phyloP scores from a whole-genome alignment of 92 coral and sea anemone species.

The Ricordea florida region DNA sequence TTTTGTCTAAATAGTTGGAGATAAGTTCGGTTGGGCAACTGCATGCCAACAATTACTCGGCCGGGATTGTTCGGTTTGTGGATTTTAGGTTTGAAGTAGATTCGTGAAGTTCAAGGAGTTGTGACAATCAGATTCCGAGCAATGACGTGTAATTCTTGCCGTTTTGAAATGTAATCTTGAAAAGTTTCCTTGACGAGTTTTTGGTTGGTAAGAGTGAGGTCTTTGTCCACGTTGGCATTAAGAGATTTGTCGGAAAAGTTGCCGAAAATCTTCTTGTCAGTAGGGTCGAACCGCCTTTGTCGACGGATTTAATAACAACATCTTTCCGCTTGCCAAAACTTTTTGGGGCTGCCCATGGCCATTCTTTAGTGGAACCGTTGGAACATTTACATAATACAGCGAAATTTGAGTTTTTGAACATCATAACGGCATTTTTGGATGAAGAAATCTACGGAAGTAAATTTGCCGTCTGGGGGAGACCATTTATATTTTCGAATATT shows the following conservation, averaged over 20 bases:
- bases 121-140: conserved; percentile 34
- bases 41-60: conserved; percentile 40
- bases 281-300: conserved; percentile 56
- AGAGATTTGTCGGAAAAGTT: conserved; percentile 31
- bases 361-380: conserved; percentile 28
- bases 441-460: conserved; percentile 3
- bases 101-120: conserved; percentile 38
- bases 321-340: conserved; percentile 28
- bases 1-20: too few species aligned
- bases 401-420: background rate
- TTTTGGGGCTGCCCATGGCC: too few species aligned
- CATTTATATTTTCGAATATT: too few species aligned
- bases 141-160: conserved; percentile 21
- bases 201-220: conserved; percentile 41
- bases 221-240: conserved; percentile 15
- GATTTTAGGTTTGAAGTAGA: conserved; percentile 42
- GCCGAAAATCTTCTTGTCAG: conserved; percentile 28
- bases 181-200: conserved; percentile 46
- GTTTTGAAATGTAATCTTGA: conserved; percentile 25
- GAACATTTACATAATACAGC: background rate
- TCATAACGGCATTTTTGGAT: background rate
- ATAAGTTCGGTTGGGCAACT: conserved; percentile 52
- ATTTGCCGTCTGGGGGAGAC: too few species aligned
- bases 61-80: conserved; percentile 45
- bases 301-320: conserved; percentile 42